Evolutionary conservation across 2,888 invertebrate genomes (phyloP).

Genomic region (Sarcophaga subvicina): DNA sequence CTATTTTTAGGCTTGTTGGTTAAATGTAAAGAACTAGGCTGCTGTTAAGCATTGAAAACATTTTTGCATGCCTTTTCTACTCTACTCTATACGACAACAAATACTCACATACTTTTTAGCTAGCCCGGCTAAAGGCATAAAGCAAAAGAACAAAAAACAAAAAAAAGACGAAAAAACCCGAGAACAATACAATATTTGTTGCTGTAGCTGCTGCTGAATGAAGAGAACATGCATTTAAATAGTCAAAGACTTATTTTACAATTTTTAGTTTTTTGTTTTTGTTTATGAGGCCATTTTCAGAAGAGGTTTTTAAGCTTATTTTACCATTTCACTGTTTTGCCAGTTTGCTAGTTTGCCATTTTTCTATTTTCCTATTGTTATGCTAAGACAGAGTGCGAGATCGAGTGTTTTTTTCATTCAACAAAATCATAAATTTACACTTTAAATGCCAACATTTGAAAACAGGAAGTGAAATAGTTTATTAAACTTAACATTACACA

Average conservation of each 20-base stretch:
- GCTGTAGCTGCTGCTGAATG: neutral
- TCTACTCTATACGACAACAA: too few relatives aligned
- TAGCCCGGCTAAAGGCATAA: neutral
- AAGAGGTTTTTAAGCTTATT: conserved; percentile 24
- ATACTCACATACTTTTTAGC: too few relatives aligned
- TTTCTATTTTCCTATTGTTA: too few relatives aligned
- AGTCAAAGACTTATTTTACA: conserved; percentile 42
- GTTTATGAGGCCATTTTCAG: conserved; percentile 45
- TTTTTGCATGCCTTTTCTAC: conserved; percentile 34
- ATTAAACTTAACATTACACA: too few relatives aligned
- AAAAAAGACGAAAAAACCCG: conserved; percentile 13
- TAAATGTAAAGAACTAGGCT: conserved; percentile 57
- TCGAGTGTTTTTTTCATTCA: too few relatives aligned
- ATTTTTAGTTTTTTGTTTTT: conserved; percentile 13
- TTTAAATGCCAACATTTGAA: neutral
- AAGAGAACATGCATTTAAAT: conserved; percentile 3
- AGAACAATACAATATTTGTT: conserved; percentile 51
- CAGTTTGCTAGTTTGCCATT: too few relatives aligned
- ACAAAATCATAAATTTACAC: conserved; percentile 13
- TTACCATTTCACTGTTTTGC: neutral
- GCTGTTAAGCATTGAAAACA: conserved; percentile 41
- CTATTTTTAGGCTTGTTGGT: conserved; percentile 61
- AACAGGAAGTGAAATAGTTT: too few relatives aligned
- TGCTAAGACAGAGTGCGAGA: too few relatives aligned
- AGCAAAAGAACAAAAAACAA: conserved; percentile 3